A percentile compares a stretch with the other conserved stretches of the same genome.
phyloP scores from a whole-genome alignment of 2,888 invertebrate genomes.

The Acrobasis consociella region DNA sequence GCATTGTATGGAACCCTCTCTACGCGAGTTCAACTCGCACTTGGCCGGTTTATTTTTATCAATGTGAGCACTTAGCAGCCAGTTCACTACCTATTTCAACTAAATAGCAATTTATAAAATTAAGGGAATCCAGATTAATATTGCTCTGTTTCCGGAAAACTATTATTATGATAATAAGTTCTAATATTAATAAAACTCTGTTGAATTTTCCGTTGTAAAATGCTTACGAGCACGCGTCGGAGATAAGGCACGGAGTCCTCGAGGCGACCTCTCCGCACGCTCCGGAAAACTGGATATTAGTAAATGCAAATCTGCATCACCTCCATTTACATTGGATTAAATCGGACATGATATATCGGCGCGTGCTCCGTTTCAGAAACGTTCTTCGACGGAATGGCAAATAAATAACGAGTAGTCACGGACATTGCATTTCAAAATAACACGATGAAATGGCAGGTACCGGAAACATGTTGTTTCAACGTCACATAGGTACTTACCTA shows the following conservation, averaged over 20 bases:
- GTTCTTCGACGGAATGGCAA: slow-evolving; percentile 11
- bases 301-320: slow-evolving; percentile 44
- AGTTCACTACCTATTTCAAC: too few species aligned
- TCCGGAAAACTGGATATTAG: slow-evolving; percentile 38
- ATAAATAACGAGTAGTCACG: slow-evolving; percentile 35
- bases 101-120: too few species aligned
- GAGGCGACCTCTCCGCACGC: slow-evolving; percentile 41
- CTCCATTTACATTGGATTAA: slow-evolving; percentile 45
- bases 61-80: too few species aligned
- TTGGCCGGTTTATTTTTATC: too few species aligned
- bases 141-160: not conserved
- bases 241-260: slow-evolving; percentile 71
- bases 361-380: slow-evolving; percentile 34
- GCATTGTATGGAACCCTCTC: too few species aligned
- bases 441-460: not conserved
- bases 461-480: not conserved
- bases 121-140: too few species aligned
- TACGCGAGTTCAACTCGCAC: too few species aligned
- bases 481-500: not conserved
- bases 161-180: slow-evolving; percentile 8
- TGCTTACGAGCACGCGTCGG: slow-evolving; percentile 33
- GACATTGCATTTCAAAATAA: slow-evolving; percentile 9
- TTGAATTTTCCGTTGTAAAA: slow-evolving; percentile 13
- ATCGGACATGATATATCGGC: slow-evolving; percentile 56
- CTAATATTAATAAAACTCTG: slow-evolving; percentile 9